Evolutionary conservation across 2,888 invertebrate genomes (phyloP).

Genomic region (Salticus scenicus): DNA sequence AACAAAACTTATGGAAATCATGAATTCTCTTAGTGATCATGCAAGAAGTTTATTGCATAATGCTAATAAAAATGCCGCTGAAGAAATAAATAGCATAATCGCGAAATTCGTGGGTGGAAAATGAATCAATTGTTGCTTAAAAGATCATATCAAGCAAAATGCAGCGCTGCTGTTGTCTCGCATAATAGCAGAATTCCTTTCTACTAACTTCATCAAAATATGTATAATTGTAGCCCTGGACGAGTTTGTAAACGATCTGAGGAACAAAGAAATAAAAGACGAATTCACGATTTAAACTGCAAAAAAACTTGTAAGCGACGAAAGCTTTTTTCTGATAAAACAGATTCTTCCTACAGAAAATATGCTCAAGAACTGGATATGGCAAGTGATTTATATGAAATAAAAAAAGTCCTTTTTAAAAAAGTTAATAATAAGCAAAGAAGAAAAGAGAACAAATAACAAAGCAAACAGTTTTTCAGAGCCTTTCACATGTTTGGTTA

Average conservation of each 20-base stretch:
- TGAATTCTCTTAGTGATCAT: not conserved
- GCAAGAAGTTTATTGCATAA: not conserved
- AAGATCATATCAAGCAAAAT: not conserved
- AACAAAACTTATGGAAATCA: not conserved
- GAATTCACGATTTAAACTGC: not conserved
- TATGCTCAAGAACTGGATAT: not conserved
- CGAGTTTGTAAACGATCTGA: not conserved
- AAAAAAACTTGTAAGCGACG: not conserved
- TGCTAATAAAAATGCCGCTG: slow-evolving; percentile 24
- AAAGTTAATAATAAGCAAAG: not conserved
- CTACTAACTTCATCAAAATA: not conserved
- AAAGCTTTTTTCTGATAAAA: not conserved
- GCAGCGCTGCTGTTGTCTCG: too few relatives aligned
- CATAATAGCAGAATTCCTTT: too few relatives aligned
- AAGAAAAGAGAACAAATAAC: not conserved
- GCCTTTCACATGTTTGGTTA: not conserved
- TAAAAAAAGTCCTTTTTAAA: not conserved
- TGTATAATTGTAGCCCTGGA: not conserved
- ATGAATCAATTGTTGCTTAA: slow-evolving; percentile 6
- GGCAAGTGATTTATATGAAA: not conserved
- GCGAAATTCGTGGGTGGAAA: slow-evolving; percentile 20
- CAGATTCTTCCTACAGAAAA: not conserved
- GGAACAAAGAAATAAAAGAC: not conserved
- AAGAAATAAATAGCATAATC: slow-evolving; percentile 17
- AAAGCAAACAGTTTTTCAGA: not conserved